These are phyloP conservation scores for Drosophila melanogaster DNA, from an alignment of 1,140 invertebrate species.

Conservation along the genomic window Release_6_plus_ISO1_MT NT_037436.4:12015501-12016000, in stretches of 20 bases:
- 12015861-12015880: neutral
- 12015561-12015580: conserved; percentile 70
- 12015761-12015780: neutral
- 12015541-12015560: conserved; percentile 50
- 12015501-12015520: conserved; percentile 68
- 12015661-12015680: conserved; percentile 13
- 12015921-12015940: conserved; percentile 36
- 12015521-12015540: conserved; percentile 62
- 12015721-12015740: conserved; percentile 21
- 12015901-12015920: conserved; percentile 8
- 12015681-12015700: conserved; percentile 36
- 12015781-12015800: neutral
- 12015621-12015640: conserved; percentile 31
- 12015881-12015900: neutral
- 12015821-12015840: neutral
- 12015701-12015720: conserved; percentile 29
- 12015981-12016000: conserved; percentile 22
- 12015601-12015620: conserved; percentile 20
- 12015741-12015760: conserved; percentile 13
- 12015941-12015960: conserved; percentile 24
- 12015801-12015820: neutral
- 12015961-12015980: neutral
- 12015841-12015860: neutral
- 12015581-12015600: conserved; percentile 28
- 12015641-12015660: conserved; percentile 33